phyloP scores from a whole-genome alignment of 2,113 vertebrate genomes.

The Agelaius phoeniceus region DNA sequence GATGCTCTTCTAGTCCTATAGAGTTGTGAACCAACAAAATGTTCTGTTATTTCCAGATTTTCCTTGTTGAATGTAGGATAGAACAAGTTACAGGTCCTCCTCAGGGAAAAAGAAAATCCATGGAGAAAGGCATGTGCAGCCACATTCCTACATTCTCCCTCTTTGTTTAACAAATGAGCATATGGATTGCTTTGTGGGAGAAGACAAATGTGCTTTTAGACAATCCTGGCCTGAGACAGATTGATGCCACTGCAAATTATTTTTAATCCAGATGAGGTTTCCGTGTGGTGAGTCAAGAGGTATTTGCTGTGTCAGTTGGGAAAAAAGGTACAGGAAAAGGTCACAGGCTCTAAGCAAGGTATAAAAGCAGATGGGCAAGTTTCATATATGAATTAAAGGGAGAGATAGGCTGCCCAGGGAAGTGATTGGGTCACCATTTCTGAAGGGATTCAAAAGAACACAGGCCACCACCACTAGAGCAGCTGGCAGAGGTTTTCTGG shows the following conservation, averaged over 20 bases:
- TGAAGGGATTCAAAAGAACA: background rate
- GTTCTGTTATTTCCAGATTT: background rate
- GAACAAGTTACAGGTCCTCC: background rate
- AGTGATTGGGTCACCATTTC: background rate
- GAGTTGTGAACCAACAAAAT: slow-evolving; percentile 1
- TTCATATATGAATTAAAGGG: background rate
- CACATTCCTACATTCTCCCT: background rate
- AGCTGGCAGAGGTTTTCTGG: background rate
- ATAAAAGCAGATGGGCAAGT: background rate
- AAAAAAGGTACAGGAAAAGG: background rate
- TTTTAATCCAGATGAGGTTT: background rate
- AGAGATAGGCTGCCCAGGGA: background rate
- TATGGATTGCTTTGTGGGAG: background rate
- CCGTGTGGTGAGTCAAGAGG: background rate
- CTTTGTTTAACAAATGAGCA: background rate
- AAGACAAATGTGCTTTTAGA: background rate
- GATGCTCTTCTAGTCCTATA: background rate
- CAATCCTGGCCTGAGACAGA: background rate
- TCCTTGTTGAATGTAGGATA: background rate
- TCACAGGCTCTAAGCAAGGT: background rate
- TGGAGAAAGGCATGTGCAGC: background rate
- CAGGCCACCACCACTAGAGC: background rate
- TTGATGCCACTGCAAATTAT: background rate
- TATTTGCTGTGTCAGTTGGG: background rate
- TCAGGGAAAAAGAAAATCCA: background rate